Base-by-base conservation (phyloP, 2,888 invertebrate genomes). In the Busseola fusca region DNA sequence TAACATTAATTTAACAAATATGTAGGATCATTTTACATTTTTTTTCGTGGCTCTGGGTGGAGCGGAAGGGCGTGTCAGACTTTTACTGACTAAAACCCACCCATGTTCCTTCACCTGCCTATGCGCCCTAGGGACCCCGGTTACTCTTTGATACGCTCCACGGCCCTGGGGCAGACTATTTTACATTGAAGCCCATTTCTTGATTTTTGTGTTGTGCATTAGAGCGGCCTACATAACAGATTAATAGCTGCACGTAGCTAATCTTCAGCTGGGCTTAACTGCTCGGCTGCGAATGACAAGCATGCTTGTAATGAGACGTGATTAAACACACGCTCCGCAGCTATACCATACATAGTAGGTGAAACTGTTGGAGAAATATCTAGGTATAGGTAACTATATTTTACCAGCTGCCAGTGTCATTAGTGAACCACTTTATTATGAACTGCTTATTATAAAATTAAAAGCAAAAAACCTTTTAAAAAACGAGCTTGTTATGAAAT, bases 291-390 rank as follows among this genome's bases (percentile, higher is more conserved):
- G 81, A 82, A 85, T 87, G 86, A 85, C 84, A 86, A 85, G 42
- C 50, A 84, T 79, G 80, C 76, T 56, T 69, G 81, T 73, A 84
- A 69, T 81, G 83, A 77, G 76, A 79, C 83, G 81, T 86, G 84
- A 86, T 86, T 85, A 86, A 86, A 86, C 79, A 82, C 86, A 83
- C 79, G 76, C 78, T 82, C 81, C 21, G 21, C 16, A 62, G 69
- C 78, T 82, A 83, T 84, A 87, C 84, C 9, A 27, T 45, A 21
- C 34, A 7, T 34, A 34, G n/a, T 16, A 30, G 77, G 84, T 86
- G 85, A 86, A 86, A 84, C 77, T 64, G 80, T 73, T 54, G 21
- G 21, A 25, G 16, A 9, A 62, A 42, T 14, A 42, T 42, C 34
- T 34, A 34, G 34, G 34, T 34, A 34, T 34, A 2, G 34, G 5